phyloP scores from a whole-genome alignment of 2,888 invertebrate genomes.

The Cerastoderma edule region DNA sequence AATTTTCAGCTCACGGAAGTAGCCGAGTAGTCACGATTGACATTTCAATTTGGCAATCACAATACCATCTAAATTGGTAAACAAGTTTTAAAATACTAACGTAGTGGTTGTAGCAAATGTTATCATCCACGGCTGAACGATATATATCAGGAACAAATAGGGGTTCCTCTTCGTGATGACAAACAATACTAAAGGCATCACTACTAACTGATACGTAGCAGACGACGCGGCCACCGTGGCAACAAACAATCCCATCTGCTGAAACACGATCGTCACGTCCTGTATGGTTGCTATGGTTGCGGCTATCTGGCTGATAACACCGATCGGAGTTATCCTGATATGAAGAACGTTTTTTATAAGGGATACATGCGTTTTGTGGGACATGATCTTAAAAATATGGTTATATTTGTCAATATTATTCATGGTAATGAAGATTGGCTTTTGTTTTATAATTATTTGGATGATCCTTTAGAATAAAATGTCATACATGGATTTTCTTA shows the following conservation, averaged over 20 bases:
- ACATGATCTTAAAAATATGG: too few relatives aligned
- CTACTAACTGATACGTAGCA: conserved; percentile 68
- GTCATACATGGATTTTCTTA: too few relatives aligned
- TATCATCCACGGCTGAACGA: conserved; percentile 70
- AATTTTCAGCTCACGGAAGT: too few relatives aligned
- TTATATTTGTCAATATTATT: too few relatives aligned
- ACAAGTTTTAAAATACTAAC: conserved; percentile 74
- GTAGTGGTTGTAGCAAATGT: conserved; percentile 75
- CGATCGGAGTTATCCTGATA: conserved; percentile 60
- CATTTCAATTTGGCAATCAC: too few relatives aligned
- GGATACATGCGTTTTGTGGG: too few relatives aligned
- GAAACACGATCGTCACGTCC: conserved; percentile 44
- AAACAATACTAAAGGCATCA: conserved; percentile 69
- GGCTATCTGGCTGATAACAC: conserved; percentile 57
- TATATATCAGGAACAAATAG: conserved; percentile 57
- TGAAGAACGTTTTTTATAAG: too few relatives aligned
- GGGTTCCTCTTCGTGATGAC: conserved; percentile 71
- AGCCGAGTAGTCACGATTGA: too few relatives aligned
- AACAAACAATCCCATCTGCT: conserved; percentile 62
- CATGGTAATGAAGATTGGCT: too few relatives aligned
- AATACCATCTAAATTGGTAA: too few relatives aligned
- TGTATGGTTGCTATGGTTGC: conserved; percentile 52
- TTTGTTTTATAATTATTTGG: too few relatives aligned
- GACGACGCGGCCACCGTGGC: conserved; percentile 69
- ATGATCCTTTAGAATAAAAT: too few relatives aligned